These are phyloP conservation scores for Decapterus maruadsi DNA, from an alignment of 2,797 vertebrate species.

Conservation along the genomic window DNA sequence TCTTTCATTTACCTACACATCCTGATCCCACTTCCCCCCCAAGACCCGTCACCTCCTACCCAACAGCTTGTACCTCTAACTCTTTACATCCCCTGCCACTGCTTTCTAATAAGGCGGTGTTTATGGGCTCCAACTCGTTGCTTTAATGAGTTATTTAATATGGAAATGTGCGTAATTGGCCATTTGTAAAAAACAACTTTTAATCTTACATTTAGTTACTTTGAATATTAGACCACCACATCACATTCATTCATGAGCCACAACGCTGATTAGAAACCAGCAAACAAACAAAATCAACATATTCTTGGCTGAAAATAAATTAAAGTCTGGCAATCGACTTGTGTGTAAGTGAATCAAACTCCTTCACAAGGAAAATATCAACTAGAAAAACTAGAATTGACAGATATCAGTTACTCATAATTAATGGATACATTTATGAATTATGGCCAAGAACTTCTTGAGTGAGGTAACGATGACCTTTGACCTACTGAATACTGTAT, in stretches of 20 bases:
- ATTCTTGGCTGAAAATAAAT: background rate
- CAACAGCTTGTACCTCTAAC: background rate
- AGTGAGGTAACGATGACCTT: too few relatives aligned
- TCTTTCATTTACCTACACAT: background rate
- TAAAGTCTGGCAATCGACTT: background rate
- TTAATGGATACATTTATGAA: too few relatives aligned
- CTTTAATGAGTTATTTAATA: background rate
- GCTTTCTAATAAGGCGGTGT: background rate
- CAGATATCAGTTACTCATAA: too few relatives aligned
- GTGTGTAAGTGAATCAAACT: background rate
- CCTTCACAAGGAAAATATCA: background rate
- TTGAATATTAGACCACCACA: background rate
- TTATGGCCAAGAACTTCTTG: too few relatives aligned
- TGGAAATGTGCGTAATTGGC: background rate
- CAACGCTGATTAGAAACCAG: background rate
- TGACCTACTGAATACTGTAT: too few relatives aligned
- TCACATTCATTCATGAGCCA: background rate
- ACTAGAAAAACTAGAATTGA: background rate
- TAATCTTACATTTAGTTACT: background rate
- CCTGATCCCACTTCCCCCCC: background rate
- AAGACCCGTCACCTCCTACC: background rate
- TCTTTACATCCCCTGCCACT: background rate
- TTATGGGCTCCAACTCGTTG: background rate
- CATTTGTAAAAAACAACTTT: background rate
- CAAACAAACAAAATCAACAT: background rate